phyloP scores from a whole-genome alignment of 2,113 vertebrate species.

The Oceanites oceanicus region DNA sequence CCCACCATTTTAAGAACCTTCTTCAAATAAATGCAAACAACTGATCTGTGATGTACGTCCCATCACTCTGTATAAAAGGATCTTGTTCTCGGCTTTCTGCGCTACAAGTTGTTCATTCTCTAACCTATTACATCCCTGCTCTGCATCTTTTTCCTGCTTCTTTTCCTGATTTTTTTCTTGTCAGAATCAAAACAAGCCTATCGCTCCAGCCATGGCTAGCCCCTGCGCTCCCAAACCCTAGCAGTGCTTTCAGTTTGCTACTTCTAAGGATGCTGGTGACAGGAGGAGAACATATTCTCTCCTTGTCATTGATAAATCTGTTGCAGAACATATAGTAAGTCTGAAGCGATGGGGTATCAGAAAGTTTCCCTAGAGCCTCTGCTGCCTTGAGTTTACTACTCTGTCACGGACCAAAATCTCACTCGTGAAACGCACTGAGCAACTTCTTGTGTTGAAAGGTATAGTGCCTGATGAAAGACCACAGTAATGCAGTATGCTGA shows the following conservation, averaged over 20 bases:
- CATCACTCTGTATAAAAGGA: not conserved
- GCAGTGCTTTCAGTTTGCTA: not conserved
- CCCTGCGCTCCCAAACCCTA: not conserved
- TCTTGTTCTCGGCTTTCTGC: not conserved
- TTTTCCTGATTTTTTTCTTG: not conserved
- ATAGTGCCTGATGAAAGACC: not conserved
- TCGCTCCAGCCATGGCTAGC: fast-evolving
- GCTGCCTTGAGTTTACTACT: not conserved
- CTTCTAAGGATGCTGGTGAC: not conserved
- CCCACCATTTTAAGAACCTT: not conserved
- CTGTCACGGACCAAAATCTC: not conserved
- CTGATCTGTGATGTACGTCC: not conserved
- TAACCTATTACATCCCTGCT: not conserved
- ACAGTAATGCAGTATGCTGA: not conserved
- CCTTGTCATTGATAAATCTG: not conserved
- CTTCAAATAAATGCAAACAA: not conserved
- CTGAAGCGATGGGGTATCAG: not conserved
- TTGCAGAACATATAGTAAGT: not conserved
- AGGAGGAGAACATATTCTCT: not conserved
- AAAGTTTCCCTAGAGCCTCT: not conserved
- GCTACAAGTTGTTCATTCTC: not conserved
- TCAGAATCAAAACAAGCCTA: not conserved
- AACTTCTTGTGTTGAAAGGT: not conserved
- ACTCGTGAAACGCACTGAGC: fast-evolving
- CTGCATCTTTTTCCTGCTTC: not conserved